Base-by-base conservation (phyloP, 1,140 invertebrate genomes). In the Papilio polytes region DNA sequence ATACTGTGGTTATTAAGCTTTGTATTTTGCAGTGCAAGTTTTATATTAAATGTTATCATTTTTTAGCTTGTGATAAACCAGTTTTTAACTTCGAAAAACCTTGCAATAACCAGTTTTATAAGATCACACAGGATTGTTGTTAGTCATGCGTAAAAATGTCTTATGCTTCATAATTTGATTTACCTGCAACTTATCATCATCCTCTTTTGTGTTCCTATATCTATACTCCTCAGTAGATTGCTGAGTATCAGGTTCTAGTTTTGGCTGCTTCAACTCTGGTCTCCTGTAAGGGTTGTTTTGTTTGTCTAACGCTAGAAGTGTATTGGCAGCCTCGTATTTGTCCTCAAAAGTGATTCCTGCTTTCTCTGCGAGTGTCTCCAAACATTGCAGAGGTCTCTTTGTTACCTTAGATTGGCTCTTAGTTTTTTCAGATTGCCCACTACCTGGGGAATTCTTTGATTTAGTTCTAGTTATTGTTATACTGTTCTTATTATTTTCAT, bases 281-380 rank as follows among this genome's bases (percentile, higher is more conserved):
- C 92, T 87, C 7, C 92, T 84, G 74, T 91, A 92, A n/a, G 85
- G 86, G 74, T 84, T 92, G 74, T 94, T 95, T 77, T 94, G 92
- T 82, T 96, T 95, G 82, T 96, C 96, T 83, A 96, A 88, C 83
- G 96, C 96, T 80, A 96, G 83, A 80, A 96, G 84, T 46, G 95
- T 96, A 84, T 96, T 96, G 20, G 96, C 96, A 81, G 96, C 96
- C 91, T 97, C 96, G 92, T 96, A 97, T 90, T 96, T 96, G 89
- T 97, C 96, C 86, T 97, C 96, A 84, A 96, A 96, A 41, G 96
- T 96, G 13, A 96, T 96, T 2, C 96, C 96, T 74, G 96, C 96
- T 83, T 97, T 97, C 84, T 97, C 96, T 13, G 96, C 96, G 53
- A 97, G 93, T 10, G 96, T 97, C 85, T 96, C 96, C 82, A 97